Conservation (phyloP, 1,140 invertebrate genomes). For the Diorhabda elongata region DNA sequence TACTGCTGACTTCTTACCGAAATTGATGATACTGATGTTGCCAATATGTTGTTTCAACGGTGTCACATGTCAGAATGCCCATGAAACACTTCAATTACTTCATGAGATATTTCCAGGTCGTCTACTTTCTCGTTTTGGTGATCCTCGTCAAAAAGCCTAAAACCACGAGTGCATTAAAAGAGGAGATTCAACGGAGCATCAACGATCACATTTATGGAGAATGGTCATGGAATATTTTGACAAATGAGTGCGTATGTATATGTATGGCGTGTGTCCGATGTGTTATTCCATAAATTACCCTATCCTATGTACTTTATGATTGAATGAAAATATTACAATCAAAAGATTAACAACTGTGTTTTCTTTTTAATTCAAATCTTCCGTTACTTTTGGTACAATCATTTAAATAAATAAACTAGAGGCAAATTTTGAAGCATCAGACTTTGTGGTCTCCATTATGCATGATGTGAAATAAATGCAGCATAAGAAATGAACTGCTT, state of each 20-base stretch:
- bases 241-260: background rate
- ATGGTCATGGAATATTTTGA: background rate
- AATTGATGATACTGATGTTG: too few species aligned
- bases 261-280: background rate
- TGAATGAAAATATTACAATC: background rate
- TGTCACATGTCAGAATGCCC: too few species aligned
- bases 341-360: background rate
- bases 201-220: background rate
- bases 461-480: too few species aligned
- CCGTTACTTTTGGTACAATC: background rate
- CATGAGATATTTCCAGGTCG: background rate
- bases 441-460: too few species aligned
- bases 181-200: background rate
- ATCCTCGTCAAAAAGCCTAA: background rate
- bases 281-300: background rate
- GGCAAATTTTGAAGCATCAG: background rate
- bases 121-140: background rate
- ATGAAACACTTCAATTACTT: too few species aligned
- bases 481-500: too few species aligned
- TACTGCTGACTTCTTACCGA: too few species aligned
- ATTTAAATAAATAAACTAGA: background rate
- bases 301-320: background rate
- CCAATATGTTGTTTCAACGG: too few species aligned
- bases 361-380: background rate
- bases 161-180: background rate